Evolutionary conservation across 2,797 vertebrate species (phyloP).

Genomic region (Holocentrus rufus): DNA sequence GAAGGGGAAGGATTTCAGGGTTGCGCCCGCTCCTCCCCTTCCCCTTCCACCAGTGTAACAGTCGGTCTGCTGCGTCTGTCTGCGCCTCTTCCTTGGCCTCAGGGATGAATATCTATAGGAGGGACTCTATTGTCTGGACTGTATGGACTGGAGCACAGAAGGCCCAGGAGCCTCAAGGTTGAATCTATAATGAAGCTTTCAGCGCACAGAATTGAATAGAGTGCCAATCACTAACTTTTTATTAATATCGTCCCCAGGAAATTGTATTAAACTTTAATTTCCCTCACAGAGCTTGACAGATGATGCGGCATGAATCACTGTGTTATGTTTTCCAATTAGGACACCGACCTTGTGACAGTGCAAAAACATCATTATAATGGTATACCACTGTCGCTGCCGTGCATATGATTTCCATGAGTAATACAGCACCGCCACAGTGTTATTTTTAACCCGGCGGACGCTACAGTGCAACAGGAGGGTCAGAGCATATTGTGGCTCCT

Average conservation of each 20-base stretch:
- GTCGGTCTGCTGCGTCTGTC: conserved; percentile 39
- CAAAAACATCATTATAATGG: conserved; percentile 21
- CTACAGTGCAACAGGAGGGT: conserved; percentile 27
- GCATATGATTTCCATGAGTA: conserved; percentile 49
- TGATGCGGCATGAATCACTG: conserved; percentile 1
- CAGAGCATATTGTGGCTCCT: not conserved
- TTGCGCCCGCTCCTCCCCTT: conserved; percentile 42
- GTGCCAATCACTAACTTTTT: conserved; percentile 27
- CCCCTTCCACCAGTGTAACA: conserved; percentile 12
- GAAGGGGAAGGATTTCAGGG: conserved; percentile 57
- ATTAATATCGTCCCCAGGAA: conserved; percentile 47
- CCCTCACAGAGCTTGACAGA: conserved; percentile 11
- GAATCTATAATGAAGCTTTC: conserved; percentile 66
- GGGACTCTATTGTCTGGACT: conserved; percentile 63
- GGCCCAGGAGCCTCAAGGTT: conserved; percentile 61
- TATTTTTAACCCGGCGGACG: conserved; percentile 57
- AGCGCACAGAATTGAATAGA: conserved; percentile 28
- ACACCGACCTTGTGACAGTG: not conserved
- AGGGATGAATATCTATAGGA: conserved; percentile 68
- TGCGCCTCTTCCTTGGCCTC: conserved; percentile 53
- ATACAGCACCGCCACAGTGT: conserved; percentile 19
- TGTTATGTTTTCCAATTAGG: conserved; percentile 29
- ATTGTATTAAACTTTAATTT: conserved; percentile 57
- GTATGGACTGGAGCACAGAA: conserved; percentile 53
- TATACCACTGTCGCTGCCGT: not conserved